Evolutionary conservation across 2,113 vertebrate species (phyloP).

Genomic region (Seriola dumerili): DNA sequence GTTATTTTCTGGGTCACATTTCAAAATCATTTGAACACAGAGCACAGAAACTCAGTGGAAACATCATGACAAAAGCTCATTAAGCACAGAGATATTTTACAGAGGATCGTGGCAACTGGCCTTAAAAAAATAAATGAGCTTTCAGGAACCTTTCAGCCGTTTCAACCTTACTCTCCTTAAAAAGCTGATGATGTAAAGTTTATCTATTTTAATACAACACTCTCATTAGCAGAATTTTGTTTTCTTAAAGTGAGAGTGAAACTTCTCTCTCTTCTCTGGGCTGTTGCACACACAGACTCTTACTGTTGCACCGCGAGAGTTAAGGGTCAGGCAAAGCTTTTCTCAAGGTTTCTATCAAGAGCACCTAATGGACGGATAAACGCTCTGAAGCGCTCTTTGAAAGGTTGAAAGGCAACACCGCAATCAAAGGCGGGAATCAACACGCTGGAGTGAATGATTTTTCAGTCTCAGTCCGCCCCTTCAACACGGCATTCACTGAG

Average conservation of each 20-base stretch:
- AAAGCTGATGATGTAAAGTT: background rate
- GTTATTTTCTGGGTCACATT: background rate
- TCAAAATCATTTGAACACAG: background rate
- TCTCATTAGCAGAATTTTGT: too few species aligned
- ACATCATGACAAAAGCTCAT: background rate
- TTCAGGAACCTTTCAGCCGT: too few species aligned
- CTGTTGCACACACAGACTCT: background rate
- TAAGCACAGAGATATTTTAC: background rate
- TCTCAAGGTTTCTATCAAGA: background rate
- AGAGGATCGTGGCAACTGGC: background rate
- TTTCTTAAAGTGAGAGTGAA: too few species aligned
- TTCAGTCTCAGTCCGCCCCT: too few species aligned
- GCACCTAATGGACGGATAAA: constrained; percentile 18
- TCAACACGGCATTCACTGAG: too few species aligned
- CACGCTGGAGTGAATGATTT: too few species aligned
- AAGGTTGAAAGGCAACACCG: constrained; percentile 1
- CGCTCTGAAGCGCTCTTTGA: constrained; percentile 12
- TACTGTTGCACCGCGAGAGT: background rate
- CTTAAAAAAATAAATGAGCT: background rate
- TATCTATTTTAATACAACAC: background rate
- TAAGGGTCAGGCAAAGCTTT: background rate
- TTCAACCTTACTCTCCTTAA: background rate
- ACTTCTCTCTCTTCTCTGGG: background rate
- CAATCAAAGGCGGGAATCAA: background rate
- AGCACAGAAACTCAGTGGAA: too few species aligned